These are phyloP conservation scores for Decapterus maruadsi DNA, from an alignment of 2,797 vertebrate species.

Conservation along the genomic window DNA sequence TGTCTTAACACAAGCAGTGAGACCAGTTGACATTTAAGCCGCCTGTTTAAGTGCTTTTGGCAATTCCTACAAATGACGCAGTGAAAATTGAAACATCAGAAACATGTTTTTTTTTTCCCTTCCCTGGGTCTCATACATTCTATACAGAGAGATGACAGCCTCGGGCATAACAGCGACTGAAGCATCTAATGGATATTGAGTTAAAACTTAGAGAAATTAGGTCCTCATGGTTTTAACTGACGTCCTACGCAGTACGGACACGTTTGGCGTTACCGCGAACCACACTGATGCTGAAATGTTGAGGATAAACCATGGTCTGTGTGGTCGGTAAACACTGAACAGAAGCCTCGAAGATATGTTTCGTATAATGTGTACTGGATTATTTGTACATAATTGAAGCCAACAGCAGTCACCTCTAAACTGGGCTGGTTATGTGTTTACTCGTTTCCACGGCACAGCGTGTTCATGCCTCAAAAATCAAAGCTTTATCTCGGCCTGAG, in stretches of 20 bases:
- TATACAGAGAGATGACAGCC: neutral
- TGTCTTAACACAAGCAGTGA: too few relatives aligned
- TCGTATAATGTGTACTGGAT: neutral
- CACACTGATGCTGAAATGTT: neutral
- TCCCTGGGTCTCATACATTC: neutral
- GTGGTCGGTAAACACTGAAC: neutral
- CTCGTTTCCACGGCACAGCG: neutral
- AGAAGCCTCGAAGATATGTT: neutral
- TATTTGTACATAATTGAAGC: neutral
- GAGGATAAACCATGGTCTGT: neutral
- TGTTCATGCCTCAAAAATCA: rapidly evolving
- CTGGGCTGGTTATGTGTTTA: neutral
- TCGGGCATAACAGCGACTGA: neutral
- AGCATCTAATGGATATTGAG: too few relatives aligned
- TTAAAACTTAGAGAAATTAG: rapidly evolving
- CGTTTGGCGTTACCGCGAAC: neutral
- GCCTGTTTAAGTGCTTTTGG: too few relatives aligned
- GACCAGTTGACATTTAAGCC: too few relatives aligned
- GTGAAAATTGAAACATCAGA: neutral
- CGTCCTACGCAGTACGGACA: neutral
- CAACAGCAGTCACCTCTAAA: neutral
- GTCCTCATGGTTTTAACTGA: neutral
- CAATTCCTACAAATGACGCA: neutral
- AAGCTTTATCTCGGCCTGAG: neutral
- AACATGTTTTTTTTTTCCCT: neutral